Evolutionary conservation across 2,113 vertebrate species (phyloP).

Genomic region (Psittacula cyanocephala): DNA sequence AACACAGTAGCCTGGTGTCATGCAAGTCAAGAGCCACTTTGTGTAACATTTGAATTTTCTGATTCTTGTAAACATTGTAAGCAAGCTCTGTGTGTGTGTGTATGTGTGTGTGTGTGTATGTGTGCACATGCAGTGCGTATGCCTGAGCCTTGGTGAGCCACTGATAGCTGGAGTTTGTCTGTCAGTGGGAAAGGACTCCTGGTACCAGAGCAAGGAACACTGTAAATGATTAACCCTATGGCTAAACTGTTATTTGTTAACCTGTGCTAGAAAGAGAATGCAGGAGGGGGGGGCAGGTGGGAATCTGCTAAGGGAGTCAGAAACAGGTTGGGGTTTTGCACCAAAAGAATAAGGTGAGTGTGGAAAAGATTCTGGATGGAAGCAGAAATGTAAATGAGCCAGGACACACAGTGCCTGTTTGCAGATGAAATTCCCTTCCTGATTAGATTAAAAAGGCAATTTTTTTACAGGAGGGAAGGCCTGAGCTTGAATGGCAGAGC

Average conservation of each 20-base stretch:
- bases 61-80: neutral
- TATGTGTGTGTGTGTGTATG: too few relatives aligned
- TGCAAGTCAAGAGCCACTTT: neutral
- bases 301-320: neutral
- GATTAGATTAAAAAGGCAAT: conserved; percentile 58
- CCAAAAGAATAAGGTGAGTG: neutral
- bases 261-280: neutral
- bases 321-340: neutral
- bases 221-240: conserved; percentile 78
- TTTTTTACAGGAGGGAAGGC: conserved; percentile 16
- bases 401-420: conserved; percentile 31
- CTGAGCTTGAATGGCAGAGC: conserved; percentile 37
- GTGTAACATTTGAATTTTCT: neutral
- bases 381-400: conserved; percentile 30
- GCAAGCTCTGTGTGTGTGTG: neutral
- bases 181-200: neutral
- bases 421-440: conserved; percentile 43
- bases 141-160: neutral
- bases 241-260: conserved; percentile 70
- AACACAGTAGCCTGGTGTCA: neutral
- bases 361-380: neutral
- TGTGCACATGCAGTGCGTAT: neutral
- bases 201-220: neutral
- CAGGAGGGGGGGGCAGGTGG: neutral
- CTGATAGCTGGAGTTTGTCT: conserved; percentile 41